A percentile compares a stretch with the other conserved stretches of the same genome.
phyloP scores from a whole-genome alignment of 1,140 invertebrate genomes.

The Cherax quadricarinatus region DNA sequence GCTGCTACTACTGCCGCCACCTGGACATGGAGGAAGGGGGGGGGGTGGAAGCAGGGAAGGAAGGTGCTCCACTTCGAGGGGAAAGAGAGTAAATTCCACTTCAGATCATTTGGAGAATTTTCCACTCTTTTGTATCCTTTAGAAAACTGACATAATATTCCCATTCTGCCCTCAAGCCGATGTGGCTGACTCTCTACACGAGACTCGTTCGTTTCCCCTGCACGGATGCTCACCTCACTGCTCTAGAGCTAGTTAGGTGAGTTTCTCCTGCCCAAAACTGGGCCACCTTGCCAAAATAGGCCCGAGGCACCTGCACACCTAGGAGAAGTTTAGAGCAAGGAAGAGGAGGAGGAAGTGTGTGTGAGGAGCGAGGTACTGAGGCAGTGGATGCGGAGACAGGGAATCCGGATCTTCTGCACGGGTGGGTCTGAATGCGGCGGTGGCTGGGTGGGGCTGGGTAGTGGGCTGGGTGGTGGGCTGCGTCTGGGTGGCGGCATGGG shows the following conservation, averaged over 20 bases:
- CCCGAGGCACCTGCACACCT: too few relatives aligned
- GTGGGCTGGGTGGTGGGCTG: too few relatives aligned
- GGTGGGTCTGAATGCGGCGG: conserved; percentile 45
- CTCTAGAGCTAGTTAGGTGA: too few relatives aligned
- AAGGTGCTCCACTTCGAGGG: not conserved
- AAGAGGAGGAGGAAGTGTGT: not conserved
- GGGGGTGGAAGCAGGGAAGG: not conserved
- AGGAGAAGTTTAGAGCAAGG: not conserved
- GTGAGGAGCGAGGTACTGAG: not conserved
- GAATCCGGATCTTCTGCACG: conserved; percentile 50
- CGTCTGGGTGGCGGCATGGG: conserved; percentile 33
- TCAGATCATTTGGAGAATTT: conserved; percentile 68
- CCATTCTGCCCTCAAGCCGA: conserved; percentile 50
- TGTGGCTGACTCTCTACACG: conserved; percentile 39
- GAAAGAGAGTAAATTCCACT: conserved; percentile 66
- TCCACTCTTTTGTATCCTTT: conserved; percentile 62
- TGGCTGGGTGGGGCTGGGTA: conserved; percentile 22
- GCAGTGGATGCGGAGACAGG: not conserved
- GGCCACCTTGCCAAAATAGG: too few relatives aligned
- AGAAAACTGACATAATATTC: conserved; percentile 70
- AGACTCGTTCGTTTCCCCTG: not conserved
- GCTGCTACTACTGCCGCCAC: too few relatives aligned
- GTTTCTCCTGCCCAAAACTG: too few relatives aligned
- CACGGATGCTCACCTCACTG: not conserved
- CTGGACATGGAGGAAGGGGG: not conserved